Percentiles rank a stretch among this genome's conserved stretches.
Conservation (phyloP, 2,113 vertebrate species). For the Amblyopsis rosae region DNA sequence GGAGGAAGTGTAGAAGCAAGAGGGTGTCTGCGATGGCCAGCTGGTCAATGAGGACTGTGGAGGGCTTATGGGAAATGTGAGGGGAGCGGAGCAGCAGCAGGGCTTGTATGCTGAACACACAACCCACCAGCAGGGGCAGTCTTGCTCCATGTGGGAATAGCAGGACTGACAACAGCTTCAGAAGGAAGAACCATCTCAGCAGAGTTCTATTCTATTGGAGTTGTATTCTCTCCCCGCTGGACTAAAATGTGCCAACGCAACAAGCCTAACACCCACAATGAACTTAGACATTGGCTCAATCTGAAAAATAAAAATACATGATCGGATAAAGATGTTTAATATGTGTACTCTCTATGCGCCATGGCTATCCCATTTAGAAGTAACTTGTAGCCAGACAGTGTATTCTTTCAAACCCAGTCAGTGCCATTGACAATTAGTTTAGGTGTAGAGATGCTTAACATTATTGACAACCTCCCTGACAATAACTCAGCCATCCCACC, state of each 20-base stretch:
- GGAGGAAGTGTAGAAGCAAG: constrained; percentile 45
- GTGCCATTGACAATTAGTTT: not conserved
- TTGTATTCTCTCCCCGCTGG: not conserved
- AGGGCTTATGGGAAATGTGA: constrained; percentile 78
- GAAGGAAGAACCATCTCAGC: constrained; percentile 73
- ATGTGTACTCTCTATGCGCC: too few species aligned
- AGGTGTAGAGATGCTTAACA: not conserved
- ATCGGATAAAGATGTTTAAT: not conserved
- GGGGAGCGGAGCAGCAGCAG: constrained; percentile 69
- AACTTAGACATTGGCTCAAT: constrained; percentile 15
- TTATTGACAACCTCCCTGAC: not conserved
- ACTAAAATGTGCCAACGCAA: constrained; percentile 23
- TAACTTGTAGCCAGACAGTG: too few species aligned
- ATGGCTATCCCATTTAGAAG: too few species aligned
- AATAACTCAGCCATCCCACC: not conserved
- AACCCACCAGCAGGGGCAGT: constrained; percentile 67
- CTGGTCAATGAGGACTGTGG: constrained; percentile 73
- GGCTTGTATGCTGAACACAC: constrained; percentile 67
- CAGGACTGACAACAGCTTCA: constrained; percentile 80
- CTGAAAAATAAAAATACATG: constrained; percentile 30
- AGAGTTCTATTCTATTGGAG: constrained; percentile 71
- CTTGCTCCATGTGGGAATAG: constrained; percentile 67
- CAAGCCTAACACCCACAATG: constrained; percentile 20
- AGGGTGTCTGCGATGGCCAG: constrained; percentile 74
- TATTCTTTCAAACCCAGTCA: too few species aligned